Evolutionary conservation across 2,888 invertebrate genomes (phyloP), one percentile per base, ranked within the genome.

Genomic region (Lasioglossum lativentre): DNA sequence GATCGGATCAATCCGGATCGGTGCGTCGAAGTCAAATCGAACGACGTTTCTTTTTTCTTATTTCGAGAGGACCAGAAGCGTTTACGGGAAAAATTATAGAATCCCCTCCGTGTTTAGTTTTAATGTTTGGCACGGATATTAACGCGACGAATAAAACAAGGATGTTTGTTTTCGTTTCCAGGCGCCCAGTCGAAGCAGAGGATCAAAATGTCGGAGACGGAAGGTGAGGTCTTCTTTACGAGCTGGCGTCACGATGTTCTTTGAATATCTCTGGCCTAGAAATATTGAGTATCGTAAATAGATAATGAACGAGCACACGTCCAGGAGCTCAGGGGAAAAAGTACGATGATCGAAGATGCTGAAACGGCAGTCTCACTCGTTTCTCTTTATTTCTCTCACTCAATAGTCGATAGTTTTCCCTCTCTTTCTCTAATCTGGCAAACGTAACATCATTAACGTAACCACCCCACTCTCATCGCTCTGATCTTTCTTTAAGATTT

Each of bases 141-240:
- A 38, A 38, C 6, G 10, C 3, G 38, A 68, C 34, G 68, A 68
- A 68, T 66, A 68, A 68, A 42, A 71, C 45, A 71, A 73, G n/a
- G 40, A 85, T 68, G 71, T 75, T 76, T 75, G 66, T 56, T 84
- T 78, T 86, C 77, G 59, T 45, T 90, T 93, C 82, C 88, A 94
- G 93, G 91, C 90, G 85, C 89, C 90, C 91, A 83, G 88, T 88
- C 83, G 78, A 88, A 88, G 82, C 87, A 80, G 88, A 81, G 89
- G 89, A 91, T 83, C 86, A 89, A 90, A 92, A 95, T 95, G 95
- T 95, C 95, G 92, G 93, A 92, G 91, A 88, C 89, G 89, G 93
- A 94, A 94, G 94, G 95, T 94, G 91, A 92, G 93, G 88, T 86
- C 88, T 84, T 47, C 80, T 88, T 90, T 86, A 79, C 83, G 86